Conservation (phyloP, 2,113 vertebrate species). For the Raja brachyura region DNA sequence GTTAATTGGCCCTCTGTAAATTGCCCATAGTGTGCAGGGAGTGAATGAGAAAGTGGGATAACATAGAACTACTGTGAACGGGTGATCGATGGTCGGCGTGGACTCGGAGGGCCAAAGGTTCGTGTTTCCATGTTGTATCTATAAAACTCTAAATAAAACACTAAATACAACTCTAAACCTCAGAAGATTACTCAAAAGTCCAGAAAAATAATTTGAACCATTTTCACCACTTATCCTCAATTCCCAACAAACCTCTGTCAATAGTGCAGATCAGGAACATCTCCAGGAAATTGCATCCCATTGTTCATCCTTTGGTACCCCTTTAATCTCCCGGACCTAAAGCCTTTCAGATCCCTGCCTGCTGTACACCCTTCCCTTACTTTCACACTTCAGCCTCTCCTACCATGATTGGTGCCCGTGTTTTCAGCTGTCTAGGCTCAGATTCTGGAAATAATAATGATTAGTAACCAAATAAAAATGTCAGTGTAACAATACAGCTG, state of each 20-base stretch:
- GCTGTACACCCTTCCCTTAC: too few species aligned
- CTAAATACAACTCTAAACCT: too few species aligned
- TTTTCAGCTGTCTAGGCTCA: background rate
- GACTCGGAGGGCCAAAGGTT: too few species aligned
- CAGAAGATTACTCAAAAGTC: background rate
- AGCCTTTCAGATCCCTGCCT: background rate
- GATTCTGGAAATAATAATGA: conserved; percentile 21
- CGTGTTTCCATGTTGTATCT: too few species aligned
- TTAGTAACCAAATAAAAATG: conserved; percentile 26
- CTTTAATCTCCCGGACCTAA: background rate
- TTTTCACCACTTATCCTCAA: background rate
- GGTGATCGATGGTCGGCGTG: too few species aligned
- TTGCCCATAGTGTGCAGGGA: too few species aligned
- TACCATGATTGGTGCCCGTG: background rate
- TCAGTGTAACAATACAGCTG: conserved; percentile 23
- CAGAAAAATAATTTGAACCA: background rate
- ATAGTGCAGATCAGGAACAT: background rate
- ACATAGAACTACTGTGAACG: too few species aligned
- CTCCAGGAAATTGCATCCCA: background rate
- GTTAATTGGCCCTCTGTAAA: too few species aligned
- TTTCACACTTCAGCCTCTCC: background rate
- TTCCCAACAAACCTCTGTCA: background rate
- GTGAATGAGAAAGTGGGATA: too few species aligned
- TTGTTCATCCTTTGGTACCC: background rate
- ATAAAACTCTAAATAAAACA: too few species aligned